A percentile compares a stretch with the other conserved stretches of the same genome.
Evolutionary conservation across 2,797 vertebrate species (phyloP).

Genomic region (Balearica regulorum): DNA sequence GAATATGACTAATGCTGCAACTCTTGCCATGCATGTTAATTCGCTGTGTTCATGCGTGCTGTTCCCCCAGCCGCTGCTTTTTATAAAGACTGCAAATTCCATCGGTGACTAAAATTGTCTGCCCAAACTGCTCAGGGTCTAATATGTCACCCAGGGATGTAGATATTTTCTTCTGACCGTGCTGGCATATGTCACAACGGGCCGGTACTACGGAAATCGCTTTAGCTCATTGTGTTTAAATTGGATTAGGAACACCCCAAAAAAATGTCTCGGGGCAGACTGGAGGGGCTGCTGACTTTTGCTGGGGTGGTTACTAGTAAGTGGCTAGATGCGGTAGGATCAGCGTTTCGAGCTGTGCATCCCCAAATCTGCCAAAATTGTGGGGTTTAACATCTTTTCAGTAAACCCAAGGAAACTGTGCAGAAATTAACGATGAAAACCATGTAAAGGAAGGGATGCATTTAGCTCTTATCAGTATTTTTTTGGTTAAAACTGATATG

Average conservation of each 20-base stretch:
- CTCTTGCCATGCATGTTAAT: not conserved
- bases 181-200: not conserved
- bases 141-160: not conserved
- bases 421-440: not conserved
- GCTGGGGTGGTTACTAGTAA: not conserved
- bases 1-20: not conserved
- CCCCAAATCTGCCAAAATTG: not conserved
- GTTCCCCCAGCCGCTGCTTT: not conserved
- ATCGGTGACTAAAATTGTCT: not conserved
- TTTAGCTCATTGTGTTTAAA: rapidly evolving
- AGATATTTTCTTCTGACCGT: no score
- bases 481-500: not conserved
- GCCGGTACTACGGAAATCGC: not conserved
- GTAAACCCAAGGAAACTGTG: rapidly evolving
- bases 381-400: not conserved
- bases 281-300: not conserved
- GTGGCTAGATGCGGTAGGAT: no score
- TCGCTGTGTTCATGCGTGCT: rapidly evolving
- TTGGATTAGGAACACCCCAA: rapidly evolving
- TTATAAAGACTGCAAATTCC: not conserved
- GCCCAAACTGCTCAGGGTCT: not conserved
- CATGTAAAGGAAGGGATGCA: not conserved
- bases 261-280: not conserved
- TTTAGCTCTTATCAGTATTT: not conserved
- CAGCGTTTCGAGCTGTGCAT: not conserved